Evolutionary conservation across 2,113 vertebrate species (phyloP).

Genomic region (sheep (Ovis aries)): DNA sequence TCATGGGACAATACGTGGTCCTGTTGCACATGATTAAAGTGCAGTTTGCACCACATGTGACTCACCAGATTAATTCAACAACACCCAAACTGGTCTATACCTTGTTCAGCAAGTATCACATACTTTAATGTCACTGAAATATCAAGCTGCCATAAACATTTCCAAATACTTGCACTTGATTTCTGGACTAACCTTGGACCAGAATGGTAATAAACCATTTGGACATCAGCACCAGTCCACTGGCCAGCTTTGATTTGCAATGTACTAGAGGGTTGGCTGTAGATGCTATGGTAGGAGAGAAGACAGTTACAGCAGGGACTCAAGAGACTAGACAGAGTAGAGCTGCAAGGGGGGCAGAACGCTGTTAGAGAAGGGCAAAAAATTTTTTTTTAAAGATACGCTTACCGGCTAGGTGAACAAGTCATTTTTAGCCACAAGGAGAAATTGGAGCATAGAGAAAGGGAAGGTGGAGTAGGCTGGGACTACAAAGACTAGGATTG

Average conservation of each 20-base stretch:
- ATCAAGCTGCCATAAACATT: neutral
- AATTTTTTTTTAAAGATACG: neutral
- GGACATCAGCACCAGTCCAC: too few species aligned
- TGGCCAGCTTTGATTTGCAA: neutral
- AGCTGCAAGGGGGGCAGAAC: neutral
- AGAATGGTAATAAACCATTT: neutral
- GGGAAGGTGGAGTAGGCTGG: neutral
- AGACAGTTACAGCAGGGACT: neutral
- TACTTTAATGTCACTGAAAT: neutral
- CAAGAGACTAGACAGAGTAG: neutral
- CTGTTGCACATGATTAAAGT: neutral
- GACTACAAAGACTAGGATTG: neutral
- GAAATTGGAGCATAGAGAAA: neutral
- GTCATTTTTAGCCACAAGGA: neutral
- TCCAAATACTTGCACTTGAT: neutral
- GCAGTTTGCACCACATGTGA: neutral
- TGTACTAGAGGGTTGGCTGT: neutral
- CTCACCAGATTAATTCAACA: constrained; percentile 24
- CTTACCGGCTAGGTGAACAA: neutral
- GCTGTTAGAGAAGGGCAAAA: neutral
- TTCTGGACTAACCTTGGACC: neutral
- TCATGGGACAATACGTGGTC: neutral
- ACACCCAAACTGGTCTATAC: neutral
- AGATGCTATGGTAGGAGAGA: neutral
- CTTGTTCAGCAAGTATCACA: constrained; percentile 15